These are phyloP conservation scores for Rattus rattus DNA, from an alignment of 2,113 vertebrate genomes.

Conservation along the genomic window DNA sequence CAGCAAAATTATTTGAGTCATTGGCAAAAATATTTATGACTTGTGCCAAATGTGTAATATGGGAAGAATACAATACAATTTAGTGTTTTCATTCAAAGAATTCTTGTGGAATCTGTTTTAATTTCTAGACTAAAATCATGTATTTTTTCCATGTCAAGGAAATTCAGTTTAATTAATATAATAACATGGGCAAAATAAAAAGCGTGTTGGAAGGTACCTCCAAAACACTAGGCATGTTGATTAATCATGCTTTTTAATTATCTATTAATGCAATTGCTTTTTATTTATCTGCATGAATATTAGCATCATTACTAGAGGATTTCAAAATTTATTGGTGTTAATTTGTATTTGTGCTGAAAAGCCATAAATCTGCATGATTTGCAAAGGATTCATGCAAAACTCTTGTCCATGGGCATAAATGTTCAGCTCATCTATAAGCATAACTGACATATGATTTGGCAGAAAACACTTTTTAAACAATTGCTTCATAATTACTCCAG, in stretches of 20 bases:
- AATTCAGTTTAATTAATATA: neutral
- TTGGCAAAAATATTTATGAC: neutral
- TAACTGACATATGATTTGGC: neutral
- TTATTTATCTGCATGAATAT: constrained; percentile 29
- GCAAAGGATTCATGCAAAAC: constrained; percentile 7
- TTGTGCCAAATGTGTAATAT: neutral
- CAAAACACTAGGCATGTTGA: neutral
- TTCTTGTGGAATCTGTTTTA: neutral
- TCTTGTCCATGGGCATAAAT: neutral
- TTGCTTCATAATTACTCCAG: neutral
- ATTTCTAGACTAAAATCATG: neutral
- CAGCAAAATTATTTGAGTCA: too few species aligned
- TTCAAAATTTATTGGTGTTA: constrained; percentile 23
- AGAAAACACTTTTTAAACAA: neutral
- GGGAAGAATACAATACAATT: neutral
- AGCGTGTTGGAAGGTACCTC: neutral
- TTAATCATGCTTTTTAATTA: constrained; percentile 14
- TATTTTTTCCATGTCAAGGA: neutral
- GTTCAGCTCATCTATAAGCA: constrained; percentile 44
- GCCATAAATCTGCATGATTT: constrained; percentile 1
- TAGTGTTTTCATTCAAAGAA: neutral
- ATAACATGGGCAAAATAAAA: neutral
- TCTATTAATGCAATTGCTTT: neutral
- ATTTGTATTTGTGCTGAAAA: neutral
- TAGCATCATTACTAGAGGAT: constrained; percentile 30